phyloP scores from a whole-genome alignment of 2,113 vertebrate genomes.

The Pardalotus punctatus region DNA sequence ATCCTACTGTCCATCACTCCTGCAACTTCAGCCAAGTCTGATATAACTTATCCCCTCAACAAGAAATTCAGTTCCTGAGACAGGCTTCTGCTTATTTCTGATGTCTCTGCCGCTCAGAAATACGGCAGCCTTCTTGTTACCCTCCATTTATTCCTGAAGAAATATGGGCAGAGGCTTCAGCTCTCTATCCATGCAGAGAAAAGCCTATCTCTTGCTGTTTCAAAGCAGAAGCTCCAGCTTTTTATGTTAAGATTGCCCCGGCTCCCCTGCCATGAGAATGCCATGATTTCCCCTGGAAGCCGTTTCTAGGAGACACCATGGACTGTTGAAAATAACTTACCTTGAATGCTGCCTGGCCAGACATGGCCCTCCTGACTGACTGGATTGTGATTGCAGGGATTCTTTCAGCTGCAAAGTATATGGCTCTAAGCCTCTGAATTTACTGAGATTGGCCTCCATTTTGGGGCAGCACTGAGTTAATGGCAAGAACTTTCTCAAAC shows the following conservation, averaged over 20 bases:
- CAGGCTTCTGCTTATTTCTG: background rate
- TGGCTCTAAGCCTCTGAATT: background rate
- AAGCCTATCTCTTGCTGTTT: background rate
- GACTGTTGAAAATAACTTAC: background rate
- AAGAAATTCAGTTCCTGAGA: background rate
- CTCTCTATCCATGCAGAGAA: background rate
- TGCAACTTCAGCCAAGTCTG: background rate
- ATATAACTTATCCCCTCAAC: background rate
- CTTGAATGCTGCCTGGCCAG: background rate
- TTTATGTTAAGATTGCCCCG: background rate
- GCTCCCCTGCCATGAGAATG: rapidly evolving
- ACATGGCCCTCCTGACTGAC: background rate
- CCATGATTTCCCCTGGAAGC: background rate
- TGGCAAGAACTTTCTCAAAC: background rate
- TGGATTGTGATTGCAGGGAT: background rate
- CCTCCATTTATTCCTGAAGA: background rate
- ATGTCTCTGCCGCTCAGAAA: background rate
- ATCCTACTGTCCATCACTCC: background rate
- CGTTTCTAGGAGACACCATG: background rate
- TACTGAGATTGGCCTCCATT: background rate
- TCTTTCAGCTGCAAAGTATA: background rate
- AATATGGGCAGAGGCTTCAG: background rate
- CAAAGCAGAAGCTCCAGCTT: background rate
- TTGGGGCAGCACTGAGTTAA: background rate
- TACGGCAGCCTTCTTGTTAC: background rate